Percentiles rank a stretch among this genome's conserved stretches.
These are phyloP conservation scores for Drosophila limbata DNA, from an alignment of 2,888 invertebrate genomes.

Conservation along the genomic window DNA sequence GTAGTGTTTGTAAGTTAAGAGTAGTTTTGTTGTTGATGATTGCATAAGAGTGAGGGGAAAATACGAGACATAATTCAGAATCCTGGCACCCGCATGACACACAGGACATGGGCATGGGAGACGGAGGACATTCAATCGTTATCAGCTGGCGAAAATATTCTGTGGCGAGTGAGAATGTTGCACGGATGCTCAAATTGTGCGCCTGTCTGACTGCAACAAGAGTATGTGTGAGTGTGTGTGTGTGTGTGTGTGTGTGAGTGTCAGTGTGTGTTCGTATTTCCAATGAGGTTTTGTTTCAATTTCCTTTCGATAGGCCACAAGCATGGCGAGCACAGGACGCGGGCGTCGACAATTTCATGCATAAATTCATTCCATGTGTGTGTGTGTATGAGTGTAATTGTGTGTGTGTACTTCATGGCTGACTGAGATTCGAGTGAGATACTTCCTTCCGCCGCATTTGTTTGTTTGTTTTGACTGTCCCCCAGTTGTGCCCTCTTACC, in stretches of 20 bases:
- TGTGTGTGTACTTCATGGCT: constrained; percentile 58
- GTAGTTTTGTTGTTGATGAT: constrained; percentile 25
- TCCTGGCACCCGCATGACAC: constrained; percentile 70
- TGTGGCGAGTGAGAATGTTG: constrained; percentile 64
- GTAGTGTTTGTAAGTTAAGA: constrained; percentile 16
- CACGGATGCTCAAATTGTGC: constrained; percentile 67
- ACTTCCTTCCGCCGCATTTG: constrained; percentile 78
- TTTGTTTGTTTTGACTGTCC: constrained; percentile 61
- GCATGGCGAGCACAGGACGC: constrained; percentile 75
- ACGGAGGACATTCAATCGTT: constrained; percentile 46
- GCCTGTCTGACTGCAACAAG: constrained; percentile 67
- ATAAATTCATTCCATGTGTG: constrained; percentile 72
- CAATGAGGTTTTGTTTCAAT: constrained; percentile 83
- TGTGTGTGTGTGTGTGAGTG: constrained; percentile 10
- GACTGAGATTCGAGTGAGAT: constrained; percentile 80
- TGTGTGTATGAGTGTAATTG: constrained; percentile 10
- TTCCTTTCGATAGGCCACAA: constrained; percentile 83
- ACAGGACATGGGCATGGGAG: constrained; percentile 25
- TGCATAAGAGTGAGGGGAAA: background rate
- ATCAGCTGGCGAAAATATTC: constrained; percentile 70
- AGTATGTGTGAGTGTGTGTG: constrained; percentile 3
- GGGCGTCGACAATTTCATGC: constrained; percentile 82
- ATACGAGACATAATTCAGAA: constrained; percentile 17
- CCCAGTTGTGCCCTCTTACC: background rate
- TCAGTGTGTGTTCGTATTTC: constrained; percentile 55